Percentiles rank a stretch among this genome's conserved stretches.
These are phyloP conservation scores for Olivierus martensii DNA, from an alignment of 1,140 invertebrate genomes.

Conservation along the genomic window DNA sequence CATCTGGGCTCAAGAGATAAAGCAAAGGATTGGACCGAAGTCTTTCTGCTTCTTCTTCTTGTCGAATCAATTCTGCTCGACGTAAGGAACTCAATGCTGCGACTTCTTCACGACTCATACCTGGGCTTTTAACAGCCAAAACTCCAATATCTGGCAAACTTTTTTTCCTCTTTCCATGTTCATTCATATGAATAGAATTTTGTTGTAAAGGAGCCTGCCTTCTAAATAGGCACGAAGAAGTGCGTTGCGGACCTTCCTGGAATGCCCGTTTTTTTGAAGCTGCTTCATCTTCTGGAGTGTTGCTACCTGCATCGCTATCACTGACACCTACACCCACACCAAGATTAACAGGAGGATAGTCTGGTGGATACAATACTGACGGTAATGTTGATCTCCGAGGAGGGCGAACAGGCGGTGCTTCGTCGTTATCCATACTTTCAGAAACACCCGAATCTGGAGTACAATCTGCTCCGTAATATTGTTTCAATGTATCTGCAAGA, in stretches of 20 bases:
- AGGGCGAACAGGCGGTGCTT: neutral
- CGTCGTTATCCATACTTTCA: conserved; percentile 21
- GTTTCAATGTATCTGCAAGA: neutral
- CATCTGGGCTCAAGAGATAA: conserved; percentile 85
- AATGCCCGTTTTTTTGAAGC: neutral
- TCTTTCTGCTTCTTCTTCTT: conserved; percentile 80
- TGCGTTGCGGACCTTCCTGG: neutral
- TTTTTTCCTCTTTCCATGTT: conserved; percentile 59
- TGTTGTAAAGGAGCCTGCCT: neutral
- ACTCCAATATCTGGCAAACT: conserved; percentile 67
- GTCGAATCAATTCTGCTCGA: conserved; percentile 75
- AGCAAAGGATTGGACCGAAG: conserved; percentile 81
- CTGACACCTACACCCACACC: neutral
- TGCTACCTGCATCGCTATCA: neutral
- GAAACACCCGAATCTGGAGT: conserved; percentile 33
- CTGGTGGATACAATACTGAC: neutral
- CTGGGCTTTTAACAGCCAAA: conserved; percentile 49
- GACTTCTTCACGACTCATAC: conserved; percentile 86
- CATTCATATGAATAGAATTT: neutral
- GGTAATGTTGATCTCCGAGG: conserved; percentile 6
- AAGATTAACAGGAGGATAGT: neutral
- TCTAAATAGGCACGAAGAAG: neutral
- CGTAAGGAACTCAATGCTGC: conserved; percentile 78
- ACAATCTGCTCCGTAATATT: conserved; percentile 22
- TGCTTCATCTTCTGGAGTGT: neutral